phyloP scores from a whole-genome alignment of 2,888 invertebrate genomes.

The Pammene aurita region DNA sequence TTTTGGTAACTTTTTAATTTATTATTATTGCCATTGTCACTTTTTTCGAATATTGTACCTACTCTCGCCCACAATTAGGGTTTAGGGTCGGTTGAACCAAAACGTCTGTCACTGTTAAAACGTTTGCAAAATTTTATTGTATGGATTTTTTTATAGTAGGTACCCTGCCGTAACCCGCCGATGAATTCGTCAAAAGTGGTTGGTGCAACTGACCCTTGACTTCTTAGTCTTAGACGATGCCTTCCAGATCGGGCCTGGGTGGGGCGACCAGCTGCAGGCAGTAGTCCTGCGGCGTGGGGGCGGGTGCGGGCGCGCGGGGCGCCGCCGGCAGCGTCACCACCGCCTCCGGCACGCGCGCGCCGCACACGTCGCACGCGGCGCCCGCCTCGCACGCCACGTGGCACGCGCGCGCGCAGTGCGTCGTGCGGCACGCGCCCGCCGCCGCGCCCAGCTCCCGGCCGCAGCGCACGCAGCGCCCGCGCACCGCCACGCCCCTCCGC shows the following conservation, averaged over 20 bases:
- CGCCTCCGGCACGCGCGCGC: slow-evolving; percentile 50
- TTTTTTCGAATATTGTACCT: too few species aligned
- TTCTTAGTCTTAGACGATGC: slow-evolving; percentile 64
- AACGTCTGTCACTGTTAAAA: too few species aligned
- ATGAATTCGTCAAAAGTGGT: too few species aligned
- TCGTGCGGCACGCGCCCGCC: slow-evolving; percentile 54
- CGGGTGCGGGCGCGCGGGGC: slow-evolving; percentile 45
- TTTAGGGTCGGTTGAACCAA: too few species aligned
- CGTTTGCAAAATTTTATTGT: too few species aligned
- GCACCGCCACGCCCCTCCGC: slow-evolving; percentile 63
- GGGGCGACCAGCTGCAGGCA: slow-evolving; percentile 66
- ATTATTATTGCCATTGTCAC: too few species aligned
- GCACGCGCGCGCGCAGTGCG: slow-evolving; percentile 69
- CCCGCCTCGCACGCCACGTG: slow-evolving; percentile 66
- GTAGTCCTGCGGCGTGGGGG: slow-evolving; percentile 51
- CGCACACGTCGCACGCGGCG: slow-evolving; percentile 52
- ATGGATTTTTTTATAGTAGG: too few species aligned
- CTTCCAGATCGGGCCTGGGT: slow-evolving; percentile 75
- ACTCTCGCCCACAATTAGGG: too few species aligned
- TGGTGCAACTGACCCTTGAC: too few species aligned
- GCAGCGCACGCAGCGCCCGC: slow-evolving; percentile 66
- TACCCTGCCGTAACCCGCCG: too few species aligned
- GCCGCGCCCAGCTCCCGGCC: slow-evolving; percentile 44
- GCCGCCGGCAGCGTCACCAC: slow-evolving; percentile 50
- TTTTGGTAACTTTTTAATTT: too few species aligned